Base-by-base conservation (phyloP, 92 coral and sea anemone genomes). In the Porites divaricata region DNA sequence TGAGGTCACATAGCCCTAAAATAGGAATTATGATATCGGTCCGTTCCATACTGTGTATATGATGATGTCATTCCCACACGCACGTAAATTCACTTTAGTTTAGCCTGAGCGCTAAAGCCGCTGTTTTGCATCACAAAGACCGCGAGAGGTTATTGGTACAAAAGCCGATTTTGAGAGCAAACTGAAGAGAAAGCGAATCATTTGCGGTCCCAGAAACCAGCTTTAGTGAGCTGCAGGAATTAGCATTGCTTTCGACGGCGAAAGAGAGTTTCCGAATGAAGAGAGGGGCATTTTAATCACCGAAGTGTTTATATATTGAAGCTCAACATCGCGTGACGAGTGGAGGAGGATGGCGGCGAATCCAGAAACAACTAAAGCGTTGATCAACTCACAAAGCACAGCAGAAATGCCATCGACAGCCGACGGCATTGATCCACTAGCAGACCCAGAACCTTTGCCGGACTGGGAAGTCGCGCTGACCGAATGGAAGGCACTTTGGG, bases 381-480 rank as follows among this genome's bases (percentile, higher is more conserved):
- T 7, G 0, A 9, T 24, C 6, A 52, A 17, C 66, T n/a, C 1
- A 1, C 12, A 35, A 9, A n/a, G 8, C 13, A 73, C 41, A 45
- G 19, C 77, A 7, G 62, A 51, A 20, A 61, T n/a, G 15, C 7
- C 41, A 51, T 13, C 77, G 1, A 66, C 85, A 1, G 19, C 83
- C 5, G 88, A 88, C 23, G 52, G 24, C 6, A n/a, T 72, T 17
- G 23, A 41, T 23, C 88, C 94, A 22, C n/a, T 20, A 10, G 62
- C 77, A 15, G 83, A 87, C 57, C 95, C 97, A 0, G 98, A 94
- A 59, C 98, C 98, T 63, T 24, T 94, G 13, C 98, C 98, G 4
- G 93, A 94, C 61, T 94, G 98, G 98, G 71, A 87, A 14, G 10
- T 59, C 9, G 95, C 98, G 1, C 78, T 91, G 35, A 11, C n/a